These are phyloP conservation scores for Cephus pulcher DNA, from an alignment of 2,888 invertebrate genomes.

Conservation along the genomic window DNA sequence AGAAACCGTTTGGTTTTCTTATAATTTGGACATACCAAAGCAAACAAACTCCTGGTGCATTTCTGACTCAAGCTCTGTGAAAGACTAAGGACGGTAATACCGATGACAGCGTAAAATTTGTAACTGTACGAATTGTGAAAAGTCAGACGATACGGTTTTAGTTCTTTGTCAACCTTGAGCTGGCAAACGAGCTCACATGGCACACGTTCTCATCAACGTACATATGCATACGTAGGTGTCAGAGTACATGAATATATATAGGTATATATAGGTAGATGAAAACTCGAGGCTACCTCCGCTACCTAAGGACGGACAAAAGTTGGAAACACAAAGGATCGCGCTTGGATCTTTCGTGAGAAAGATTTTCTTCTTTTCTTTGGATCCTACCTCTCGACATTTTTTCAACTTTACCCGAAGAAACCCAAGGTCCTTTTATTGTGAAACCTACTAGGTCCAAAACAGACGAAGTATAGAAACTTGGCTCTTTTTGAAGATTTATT, in stretches of 20 bases:
- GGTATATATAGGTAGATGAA: not conserved
- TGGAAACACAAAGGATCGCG: slow-evolving; percentile 2
- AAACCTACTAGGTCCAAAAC: not conserved
- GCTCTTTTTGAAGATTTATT: not conserved
- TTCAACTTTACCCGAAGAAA: not conserved
- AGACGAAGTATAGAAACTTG: not conserved
- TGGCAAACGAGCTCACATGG: not conserved
- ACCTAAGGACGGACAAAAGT: slow-evolving; percentile 4
- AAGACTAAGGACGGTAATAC: not conserved
- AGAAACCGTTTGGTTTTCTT: not conserved
- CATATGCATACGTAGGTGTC: not conserved
- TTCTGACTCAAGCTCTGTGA: not conserved
- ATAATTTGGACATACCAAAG: not conserved
- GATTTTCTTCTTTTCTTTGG: not conserved
- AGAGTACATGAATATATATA: not conserved
- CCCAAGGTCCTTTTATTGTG: not conserved
- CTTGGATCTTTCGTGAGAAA: slow-evolving; percentile 5
- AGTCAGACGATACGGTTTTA: not conserved
- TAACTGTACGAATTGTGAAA: not conserved
- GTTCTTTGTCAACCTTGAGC: slow-evolving; percentile 9
- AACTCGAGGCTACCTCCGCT: not conserved
- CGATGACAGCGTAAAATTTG: not conserved
- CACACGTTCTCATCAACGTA: not conserved
- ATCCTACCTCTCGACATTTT: not conserved
- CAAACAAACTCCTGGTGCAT: not conserved